A percentile compares a stretch with the other conserved stretches of the same genome.
phyloP scores from a whole-genome alignment of 1,140 invertebrate genomes.

The Temnothorax curvispinosus region DNA sequence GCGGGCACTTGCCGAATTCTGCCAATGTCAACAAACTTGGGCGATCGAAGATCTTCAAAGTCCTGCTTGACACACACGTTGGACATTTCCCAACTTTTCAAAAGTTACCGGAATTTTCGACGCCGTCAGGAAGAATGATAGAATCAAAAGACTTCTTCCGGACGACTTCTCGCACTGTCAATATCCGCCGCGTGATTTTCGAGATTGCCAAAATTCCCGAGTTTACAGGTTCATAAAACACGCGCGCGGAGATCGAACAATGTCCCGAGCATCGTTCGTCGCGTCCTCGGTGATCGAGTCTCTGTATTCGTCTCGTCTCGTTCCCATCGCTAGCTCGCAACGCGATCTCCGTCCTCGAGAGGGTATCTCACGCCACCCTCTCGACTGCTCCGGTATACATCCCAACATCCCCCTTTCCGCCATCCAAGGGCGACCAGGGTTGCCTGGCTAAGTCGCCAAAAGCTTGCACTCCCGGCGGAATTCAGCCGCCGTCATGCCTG shows the following conservation, averaged over 20 bases:
- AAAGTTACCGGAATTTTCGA: slow-evolving; percentile 48
- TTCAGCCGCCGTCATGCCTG: slow-evolving; percentile 69
- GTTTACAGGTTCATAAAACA: slow-evolving; percentile 28
- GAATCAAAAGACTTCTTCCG: slow-evolving; percentile 35
- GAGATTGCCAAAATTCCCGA: slow-evolving; percentile 21
- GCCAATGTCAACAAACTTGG: slow-evolving; percentile 52
- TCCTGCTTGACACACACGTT: slow-evolving; percentile 33
- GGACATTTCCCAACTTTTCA: slow-evolving; percentile 42
- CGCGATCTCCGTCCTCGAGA: slow-evolving; percentile 41
- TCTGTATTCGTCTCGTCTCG: slow-evolving; percentile 1
- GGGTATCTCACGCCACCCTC: slow-evolving; percentile 55
- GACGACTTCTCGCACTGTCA: not conserved
- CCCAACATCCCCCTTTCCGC: slow-evolving; percentile 6
- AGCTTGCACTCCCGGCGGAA: slow-evolving; percentile 72
- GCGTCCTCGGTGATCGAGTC: not conserved
- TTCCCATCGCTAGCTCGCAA: slow-evolving; percentile 56
- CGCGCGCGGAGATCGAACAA: not conserved
- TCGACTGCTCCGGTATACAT: slow-evolving; percentile 30
- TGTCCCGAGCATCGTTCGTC: slow-evolving; percentile 7
- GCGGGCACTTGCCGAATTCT: slow-evolving; percentile 35
- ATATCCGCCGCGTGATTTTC: not conserved
- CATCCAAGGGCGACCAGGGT: slow-evolving; percentile 60
- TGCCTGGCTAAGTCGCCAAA: slow-evolving; percentile 73
- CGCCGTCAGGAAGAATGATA: slow-evolving; percentile 7
- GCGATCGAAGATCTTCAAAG: slow-evolving; percentile 53